Base-by-base conservation (phyloP, 2,113 vertebrate genomes). In the Centrocercus urophasianus region DNA sequence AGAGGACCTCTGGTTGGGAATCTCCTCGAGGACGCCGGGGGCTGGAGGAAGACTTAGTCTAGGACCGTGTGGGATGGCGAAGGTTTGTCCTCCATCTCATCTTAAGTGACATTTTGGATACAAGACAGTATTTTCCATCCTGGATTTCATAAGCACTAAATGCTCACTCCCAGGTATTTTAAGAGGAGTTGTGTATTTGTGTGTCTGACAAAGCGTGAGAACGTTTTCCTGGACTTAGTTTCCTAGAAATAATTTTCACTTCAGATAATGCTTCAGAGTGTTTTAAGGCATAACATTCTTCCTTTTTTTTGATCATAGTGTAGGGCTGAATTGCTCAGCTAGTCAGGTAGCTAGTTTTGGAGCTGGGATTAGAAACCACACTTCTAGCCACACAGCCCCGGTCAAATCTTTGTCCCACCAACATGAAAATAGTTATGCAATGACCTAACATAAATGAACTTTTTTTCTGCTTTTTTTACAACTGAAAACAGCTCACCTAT, bases 351-450 rank as follows among this genome's bases (percentile, higher is more conserved):
- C 32, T 32, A 22, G 30, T 72, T 86, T 59, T 63, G 42, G 66
- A 94, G 40, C 48, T 79, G 13, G 38, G 72, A 17, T 70, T 88
- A 64, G 32, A 96, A 95, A 91, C 72, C 57, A 79, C 43, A 12
- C 10, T 92, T 88, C 15, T 12, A 90, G 47, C 25, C 2, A 0
- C 67, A 13, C 47, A 43, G 38, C 77, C 40, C 22, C 48, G 38
- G 42, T 30, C 64, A 90, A 81, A 43, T 83, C 61, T 77, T 85
- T 72, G 52, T 93, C 76, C 52, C 18, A 67, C 6, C 74, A 64
- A 78, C 36, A 52, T 27, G 43, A 74, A 80, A 93, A 54, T 8
- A 61, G 32, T 67, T 91, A 28, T 61, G 65, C 78, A 81, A 13
- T 70, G 78, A 65, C 16, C 34, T 74, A 85, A 59, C 32, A 86